Evolutionary conservation across 2,113 vertebrate species (phyloP).

Genomic region (Phaethornis superciliosus): DNA sequence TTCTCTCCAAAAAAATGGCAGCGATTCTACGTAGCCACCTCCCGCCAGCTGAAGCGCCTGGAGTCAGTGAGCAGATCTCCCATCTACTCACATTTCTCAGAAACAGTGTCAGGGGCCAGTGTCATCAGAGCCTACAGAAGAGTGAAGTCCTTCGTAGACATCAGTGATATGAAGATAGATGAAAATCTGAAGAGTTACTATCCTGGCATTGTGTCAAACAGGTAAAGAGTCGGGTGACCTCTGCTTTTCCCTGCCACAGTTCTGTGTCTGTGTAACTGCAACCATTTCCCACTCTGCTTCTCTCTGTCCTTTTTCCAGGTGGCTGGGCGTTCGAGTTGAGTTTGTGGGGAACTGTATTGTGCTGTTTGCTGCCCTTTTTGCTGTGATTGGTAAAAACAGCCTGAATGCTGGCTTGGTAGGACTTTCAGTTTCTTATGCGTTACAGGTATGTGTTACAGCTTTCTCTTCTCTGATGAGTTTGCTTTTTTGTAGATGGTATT

Average conservation of each 20-base stretch:
- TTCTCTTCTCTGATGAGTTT: neutral
- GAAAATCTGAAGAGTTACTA: constrained; percentile 91
- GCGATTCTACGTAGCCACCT: constrained; percentile 96
- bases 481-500: neutral
- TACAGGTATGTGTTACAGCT: constrained; percentile 80
- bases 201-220: constrained; percentile 89
- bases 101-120: constrained; percentile 88
- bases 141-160: constrained; percentile 79
- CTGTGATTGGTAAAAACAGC: constrained; percentile 83
- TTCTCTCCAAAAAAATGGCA: constrained; percentile 50
- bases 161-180: constrained; percentile 87
- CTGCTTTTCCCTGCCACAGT: neutral
- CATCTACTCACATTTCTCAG: constrained; percentile 97
- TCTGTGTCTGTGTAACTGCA: neutral
- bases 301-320: constrained; percentile 76
- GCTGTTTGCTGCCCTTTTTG: constrained; percentile 92
- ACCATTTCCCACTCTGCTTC: neutral
- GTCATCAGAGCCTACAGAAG: constrained; percentile 92
- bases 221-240: constrained; percentile 69
- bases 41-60: constrained; percentile 94
- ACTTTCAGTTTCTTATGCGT: constrained; percentile 92
- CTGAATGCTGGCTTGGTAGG: constrained; percentile 90
- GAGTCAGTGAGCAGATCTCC: constrained; percentile 96
- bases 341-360: constrained; percentile 94
- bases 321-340: constrained; percentile 91